These are phyloP conservation scores for Colistium nudipinnis DNA, from an alignment of 2,113 vertebrate species.

Conservation along the genomic window DNA sequence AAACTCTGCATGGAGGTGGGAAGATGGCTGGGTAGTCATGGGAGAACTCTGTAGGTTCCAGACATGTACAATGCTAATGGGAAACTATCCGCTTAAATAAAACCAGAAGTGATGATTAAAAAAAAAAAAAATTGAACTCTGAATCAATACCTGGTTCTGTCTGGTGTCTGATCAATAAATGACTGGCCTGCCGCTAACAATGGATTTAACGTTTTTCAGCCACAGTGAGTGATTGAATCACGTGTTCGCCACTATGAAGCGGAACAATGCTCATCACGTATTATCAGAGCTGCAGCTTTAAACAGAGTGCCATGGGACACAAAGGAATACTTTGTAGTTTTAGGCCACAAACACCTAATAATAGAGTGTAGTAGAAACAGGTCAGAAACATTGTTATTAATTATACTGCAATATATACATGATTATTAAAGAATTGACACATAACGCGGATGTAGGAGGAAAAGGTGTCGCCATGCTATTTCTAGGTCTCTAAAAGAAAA, in stretches of 20 bases:
- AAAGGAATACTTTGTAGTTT: neutral
- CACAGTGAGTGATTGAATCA: neutral
- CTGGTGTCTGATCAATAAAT: conserved; percentile 31
- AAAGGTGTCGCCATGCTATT: no score
- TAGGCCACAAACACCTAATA: neutral
- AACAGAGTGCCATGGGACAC: neutral
- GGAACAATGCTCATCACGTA: no score
- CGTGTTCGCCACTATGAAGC: neutral
- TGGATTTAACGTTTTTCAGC: neutral
- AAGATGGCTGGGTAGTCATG: conserved; percentile 59
- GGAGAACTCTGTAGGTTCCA: conserved; percentile 79
- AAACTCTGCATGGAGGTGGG: conserved; percentile 68
- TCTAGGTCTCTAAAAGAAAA: neutral
- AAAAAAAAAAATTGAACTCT: conserved; percentile 75
- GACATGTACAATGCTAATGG: conserved; percentile 81
- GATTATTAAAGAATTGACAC: no score
- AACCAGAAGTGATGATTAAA: conserved; percentile 84
- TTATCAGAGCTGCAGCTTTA: neutral
- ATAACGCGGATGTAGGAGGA: no score
- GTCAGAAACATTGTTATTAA: neutral
- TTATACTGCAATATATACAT: no score
- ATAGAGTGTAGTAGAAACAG: neutral
- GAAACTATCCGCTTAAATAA: conserved; percentile 85
- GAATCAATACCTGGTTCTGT: conserved; percentile 37
- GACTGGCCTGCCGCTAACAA: neutral